Evolutionary conservation across 92 coral and sea anemone species (phyloP), one percentile per base, ranked within the genome.

Genomic region (Paragorgia papillata): DNA sequence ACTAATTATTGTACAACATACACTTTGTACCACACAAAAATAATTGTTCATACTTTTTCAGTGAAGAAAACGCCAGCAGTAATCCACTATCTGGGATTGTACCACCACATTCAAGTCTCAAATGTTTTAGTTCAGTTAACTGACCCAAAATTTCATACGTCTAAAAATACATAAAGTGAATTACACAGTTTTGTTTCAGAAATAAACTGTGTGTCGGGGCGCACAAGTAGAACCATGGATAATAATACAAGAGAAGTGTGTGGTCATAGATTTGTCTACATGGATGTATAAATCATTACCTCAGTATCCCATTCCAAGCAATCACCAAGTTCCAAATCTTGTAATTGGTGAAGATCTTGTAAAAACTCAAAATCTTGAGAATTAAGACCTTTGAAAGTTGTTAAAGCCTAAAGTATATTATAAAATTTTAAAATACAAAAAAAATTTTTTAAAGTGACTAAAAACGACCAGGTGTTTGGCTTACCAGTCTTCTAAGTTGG

Each of bases 311-410:
- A 88, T 39, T 88, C 82, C 18, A 67, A 62, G 53, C 91, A 88
- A 20, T 88, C 91, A n/a, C 91, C 91, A 50, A 88, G 66, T 26
- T 88, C 88, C 39, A 88, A 80, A 26, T 70, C 84, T 66, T 80
- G 83, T 40, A 88, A 41, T 12, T 65, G 58, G 40, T 54, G 30
- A 35, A 88, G 73, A 31, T 66, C 66, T 40, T 75, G 48, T 27
- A 87, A 58, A 67, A 87, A 87, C 27, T 79, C 66, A 39, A 87
- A 83, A 28, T 87, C 91, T 35, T 46, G 57, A 19, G 85, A 59
- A 44, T 85, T 49, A 43, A 74, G 58, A 58, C 75, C 83, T 63
- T 76, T 87, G 66, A 87, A 46, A 18, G 88, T 83, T 48, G 91
- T 88, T 31, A 84, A 17, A 12, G 89, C 82, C 91, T 84, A 56